A percentile compares a stretch with the other conserved stretches of the same genome.
phyloP scores from a whole-genome alignment of 2,113 vertebrate genomes.

The Phasianus colchicus region DNA sequence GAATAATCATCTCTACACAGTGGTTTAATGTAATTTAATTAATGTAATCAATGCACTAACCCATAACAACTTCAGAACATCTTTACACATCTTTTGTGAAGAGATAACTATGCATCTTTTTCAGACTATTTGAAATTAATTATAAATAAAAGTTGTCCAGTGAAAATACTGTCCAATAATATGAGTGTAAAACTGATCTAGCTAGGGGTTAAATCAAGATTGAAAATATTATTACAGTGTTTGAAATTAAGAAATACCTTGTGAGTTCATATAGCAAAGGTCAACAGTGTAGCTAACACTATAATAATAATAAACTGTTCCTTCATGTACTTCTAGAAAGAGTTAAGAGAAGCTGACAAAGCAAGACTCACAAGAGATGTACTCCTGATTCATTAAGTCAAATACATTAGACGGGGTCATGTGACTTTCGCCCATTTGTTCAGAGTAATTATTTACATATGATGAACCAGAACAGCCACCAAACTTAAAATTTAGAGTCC shows the following conservation, averaged over 20 bases:
- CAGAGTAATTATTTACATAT: background rate
- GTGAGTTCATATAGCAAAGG: background rate
- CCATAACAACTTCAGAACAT: background rate
- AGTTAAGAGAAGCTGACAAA: background rate
- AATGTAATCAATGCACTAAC: background rate
- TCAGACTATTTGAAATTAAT: background rate
- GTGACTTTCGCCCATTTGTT: background rate
- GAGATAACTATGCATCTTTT: background rate
- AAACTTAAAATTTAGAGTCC: background rate
- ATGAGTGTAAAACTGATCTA: background rate
- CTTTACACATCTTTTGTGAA: background rate
- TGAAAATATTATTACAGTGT: background rate
- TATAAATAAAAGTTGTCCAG: background rate
- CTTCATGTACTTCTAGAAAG: background rate
- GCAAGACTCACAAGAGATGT: background rate
- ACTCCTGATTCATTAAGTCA: background rate
- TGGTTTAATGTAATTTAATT: background rate
- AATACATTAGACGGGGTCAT: accelerated
- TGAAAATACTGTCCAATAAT: background rate
- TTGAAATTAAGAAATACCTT: background rate
- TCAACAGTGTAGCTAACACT: background rate
- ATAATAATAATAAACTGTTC: background rate
- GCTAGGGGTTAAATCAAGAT: background rate
- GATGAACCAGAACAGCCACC: background rate
- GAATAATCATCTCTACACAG: background rate